phyloP scores from a whole-genome alignment of 2,113 vertebrate genomes.

The Monarcha castaneiventris region DNA sequence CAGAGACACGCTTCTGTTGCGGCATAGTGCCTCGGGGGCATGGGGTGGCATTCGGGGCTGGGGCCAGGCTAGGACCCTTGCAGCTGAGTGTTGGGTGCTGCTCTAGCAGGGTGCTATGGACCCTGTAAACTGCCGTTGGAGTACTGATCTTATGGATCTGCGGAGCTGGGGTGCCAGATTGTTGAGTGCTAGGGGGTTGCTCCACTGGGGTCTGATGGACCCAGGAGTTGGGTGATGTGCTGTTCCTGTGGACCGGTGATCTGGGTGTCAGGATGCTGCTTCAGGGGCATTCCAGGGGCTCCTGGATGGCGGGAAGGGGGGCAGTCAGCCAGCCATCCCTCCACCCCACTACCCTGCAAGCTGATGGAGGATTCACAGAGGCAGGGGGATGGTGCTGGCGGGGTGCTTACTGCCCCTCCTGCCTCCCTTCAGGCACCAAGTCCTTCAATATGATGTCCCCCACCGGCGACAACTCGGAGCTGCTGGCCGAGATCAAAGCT shows the following conservation, averaged over 20 bases:
- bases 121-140: not conserved
- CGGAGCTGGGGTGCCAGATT: not conserved
- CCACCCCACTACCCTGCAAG: rapidly evolving
- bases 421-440: conserved; percentile 84
- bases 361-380: no score
- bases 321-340: no score
- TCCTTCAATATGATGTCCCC: conserved; percentile 99
- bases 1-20: not conserved
- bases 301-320: not conserved
- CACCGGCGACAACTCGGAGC: conserved; percentile 94
- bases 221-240: not conserved
- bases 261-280: not conserved
- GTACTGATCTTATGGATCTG: not conserved
- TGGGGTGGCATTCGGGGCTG: not conserved
- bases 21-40: rapidly evolving
- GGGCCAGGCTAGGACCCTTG: not conserved
- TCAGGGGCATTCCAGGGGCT: not conserved
- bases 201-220: not conserved
- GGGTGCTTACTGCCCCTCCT: not conserved
- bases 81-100: not conserved
- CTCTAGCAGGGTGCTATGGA: not conserved
- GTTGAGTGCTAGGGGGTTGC: not conserved
- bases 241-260: rapidly evolving
- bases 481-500: conserved; percentile 97
- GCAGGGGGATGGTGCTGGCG: rapidly evolving